phyloP scores from a whole-genome alignment of 2,797 vertebrate genomes.

The Alfaro cultratus region DNA sequence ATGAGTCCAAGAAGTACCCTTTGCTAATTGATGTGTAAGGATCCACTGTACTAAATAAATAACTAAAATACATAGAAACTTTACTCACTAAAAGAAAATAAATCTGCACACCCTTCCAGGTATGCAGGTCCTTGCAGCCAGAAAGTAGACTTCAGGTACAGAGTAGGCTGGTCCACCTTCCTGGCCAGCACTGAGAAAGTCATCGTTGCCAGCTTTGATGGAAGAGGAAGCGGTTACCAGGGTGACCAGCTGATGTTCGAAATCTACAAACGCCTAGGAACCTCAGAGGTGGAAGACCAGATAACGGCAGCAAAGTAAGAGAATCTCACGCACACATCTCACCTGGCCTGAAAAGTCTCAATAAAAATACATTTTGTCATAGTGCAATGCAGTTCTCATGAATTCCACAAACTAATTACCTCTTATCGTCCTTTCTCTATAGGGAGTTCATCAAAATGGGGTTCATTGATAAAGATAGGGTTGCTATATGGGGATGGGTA shows the following conservation, averaged over 20 bases:
- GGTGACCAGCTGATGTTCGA: constrained; percentile 93
- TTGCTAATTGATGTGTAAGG: constrained; percentile 97
- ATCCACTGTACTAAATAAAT: not conserved
- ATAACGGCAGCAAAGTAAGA: constrained; percentile 89
- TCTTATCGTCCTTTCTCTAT: constrained; percentile 46
- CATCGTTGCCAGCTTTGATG: constrained; percentile 96
- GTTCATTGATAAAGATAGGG: constrained; percentile 88
- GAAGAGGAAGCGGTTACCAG: constrained; percentile 95
- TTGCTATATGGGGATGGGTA: constrained; percentile 99
- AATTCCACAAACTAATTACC: constrained; percentile 14
- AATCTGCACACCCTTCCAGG: constrained; percentile 64
- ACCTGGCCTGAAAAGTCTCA: constrained; percentile 6
- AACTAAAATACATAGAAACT: not conserved
- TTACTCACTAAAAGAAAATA: not conserved
- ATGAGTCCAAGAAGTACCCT: constrained; percentile 91
- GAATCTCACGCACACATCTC: constrained; percentile 42
- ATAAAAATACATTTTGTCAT: constrained; percentile 25
- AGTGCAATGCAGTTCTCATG: not conserved
- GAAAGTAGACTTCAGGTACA: constrained; percentile 84
- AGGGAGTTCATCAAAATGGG: constrained; percentile 89
- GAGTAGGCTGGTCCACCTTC: constrained; percentile 90
- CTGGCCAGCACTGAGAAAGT: constrained; percentile 93
- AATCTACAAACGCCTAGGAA: constrained; percentile 91
- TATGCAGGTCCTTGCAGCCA: constrained; percentile 97
- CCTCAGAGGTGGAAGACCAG: constrained; percentile 96